phyloP scores from a whole-genome alignment of 2,797 vertebrate species.

The Cetoscarus ocellatus region DNA sequence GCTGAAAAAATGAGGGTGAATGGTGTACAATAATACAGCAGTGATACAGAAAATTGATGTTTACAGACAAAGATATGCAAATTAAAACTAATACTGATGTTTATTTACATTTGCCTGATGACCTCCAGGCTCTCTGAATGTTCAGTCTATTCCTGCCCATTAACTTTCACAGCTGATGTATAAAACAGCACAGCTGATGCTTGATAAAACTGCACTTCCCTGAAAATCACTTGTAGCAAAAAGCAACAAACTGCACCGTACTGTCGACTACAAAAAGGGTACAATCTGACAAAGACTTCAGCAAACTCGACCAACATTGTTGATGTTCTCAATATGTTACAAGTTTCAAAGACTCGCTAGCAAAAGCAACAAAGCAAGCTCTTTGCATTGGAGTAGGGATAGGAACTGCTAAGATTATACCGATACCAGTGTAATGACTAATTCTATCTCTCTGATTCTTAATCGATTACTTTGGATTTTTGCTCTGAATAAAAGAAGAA shows the following conservation, averaged over 20 bases:
- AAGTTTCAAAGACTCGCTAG: conserved; percentile 16
- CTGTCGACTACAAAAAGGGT: background rate
- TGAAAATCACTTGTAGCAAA: conserved; percentile 42
- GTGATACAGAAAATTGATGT: conserved; percentile 48
- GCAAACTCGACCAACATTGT: background rate
- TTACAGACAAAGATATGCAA: conserved; percentile 34
- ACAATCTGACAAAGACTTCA: conserved; percentile 11
- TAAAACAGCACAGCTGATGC: conserved; percentile 15
- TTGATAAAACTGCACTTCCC: conserved; percentile 29
- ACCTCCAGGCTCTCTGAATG: background rate
- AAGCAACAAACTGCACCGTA: conserved; percentile 1
- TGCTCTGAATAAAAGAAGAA: too few relatives aligned
- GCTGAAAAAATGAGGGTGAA: conserved; percentile 18
- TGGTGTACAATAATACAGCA: conserved; percentile 47
- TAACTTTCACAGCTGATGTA: conserved; percentile 8
- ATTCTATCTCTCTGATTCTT: too few relatives aligned
- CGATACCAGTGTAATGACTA: too few relatives aligned
- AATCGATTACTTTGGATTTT: too few relatives aligned
- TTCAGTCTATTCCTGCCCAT: conserved; percentile 10
- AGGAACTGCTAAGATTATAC: too few relatives aligned
- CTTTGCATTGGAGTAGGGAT: background rate
- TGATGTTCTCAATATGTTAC: background rate
- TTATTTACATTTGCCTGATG: conserved; percentile 37
- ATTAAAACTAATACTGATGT: conserved; percentile 49
- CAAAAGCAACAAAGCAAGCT: conserved; percentile 15